Conservation (phyloP, 2,797 vertebrate species). For the Poeciliopsis infans region DNA sequence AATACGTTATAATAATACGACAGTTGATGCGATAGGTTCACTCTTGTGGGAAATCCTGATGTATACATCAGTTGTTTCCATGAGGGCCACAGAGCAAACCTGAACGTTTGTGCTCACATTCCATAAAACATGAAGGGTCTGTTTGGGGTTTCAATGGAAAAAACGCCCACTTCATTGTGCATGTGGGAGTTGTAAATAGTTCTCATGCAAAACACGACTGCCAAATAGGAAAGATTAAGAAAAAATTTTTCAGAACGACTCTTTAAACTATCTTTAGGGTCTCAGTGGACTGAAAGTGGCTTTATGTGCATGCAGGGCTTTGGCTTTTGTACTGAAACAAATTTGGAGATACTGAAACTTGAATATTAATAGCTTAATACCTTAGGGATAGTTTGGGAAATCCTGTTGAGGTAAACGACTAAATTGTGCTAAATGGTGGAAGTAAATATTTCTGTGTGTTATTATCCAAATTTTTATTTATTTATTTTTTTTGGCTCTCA, state of each 20-base stretch:
- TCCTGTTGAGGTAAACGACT: not conserved
- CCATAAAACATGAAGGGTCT: slow-evolving; percentile 26
- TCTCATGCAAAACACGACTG: slow-evolving; percentile 24
- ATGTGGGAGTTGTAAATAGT: slow-evolving; percentile 50
- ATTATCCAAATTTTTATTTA: not conserved
- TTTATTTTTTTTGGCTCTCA: not conserved
- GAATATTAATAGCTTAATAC: not conserved
- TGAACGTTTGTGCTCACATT: slow-evolving; percentile 27
- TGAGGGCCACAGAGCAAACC: slow-evolving; percentile 17
- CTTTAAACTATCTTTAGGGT: slow-evolving; percentile 4
- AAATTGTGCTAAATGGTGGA: not conserved
- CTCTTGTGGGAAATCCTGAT: slow-evolving; percentile 28
- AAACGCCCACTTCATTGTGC: slow-evolving; percentile 36
- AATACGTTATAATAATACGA: slow-evolving; percentile 21
- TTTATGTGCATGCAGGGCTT: not conserved
- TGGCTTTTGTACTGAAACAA: not conserved
- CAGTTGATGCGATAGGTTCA: slow-evolving; percentile 18
- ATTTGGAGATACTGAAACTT: slow-evolving; percentile 1
- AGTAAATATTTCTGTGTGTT: not conserved
- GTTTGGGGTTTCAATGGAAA: slow-evolving; percentile 46
- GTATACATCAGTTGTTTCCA: slow-evolving; percentile 15
- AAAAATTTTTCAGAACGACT: slow-evolving; percentile 16
- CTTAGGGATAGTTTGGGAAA: not conserved
- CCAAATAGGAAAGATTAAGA: slow-evolving; percentile 28
- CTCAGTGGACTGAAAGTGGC: not conserved